Evolutionary conservation across 2,797 vertebrate genomes (phyloP), one percentile per base, ranked within the genome.

Genomic region (Sciaenops ocellatus): DNA sequence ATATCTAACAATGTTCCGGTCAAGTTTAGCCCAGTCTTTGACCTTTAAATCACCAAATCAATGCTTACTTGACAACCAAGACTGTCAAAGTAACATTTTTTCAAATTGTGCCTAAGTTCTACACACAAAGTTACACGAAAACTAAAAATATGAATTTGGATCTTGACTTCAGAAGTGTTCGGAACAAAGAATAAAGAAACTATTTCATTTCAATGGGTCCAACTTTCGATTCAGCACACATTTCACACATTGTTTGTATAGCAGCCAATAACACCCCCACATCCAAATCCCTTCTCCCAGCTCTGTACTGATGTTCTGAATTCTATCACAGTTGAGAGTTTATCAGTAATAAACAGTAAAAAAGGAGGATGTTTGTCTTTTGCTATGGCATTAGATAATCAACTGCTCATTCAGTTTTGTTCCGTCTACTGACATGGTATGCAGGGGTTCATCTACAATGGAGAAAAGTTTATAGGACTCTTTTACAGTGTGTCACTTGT

Each of bases 291-390:
- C 30, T 57, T 24, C 34, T 67, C 15, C 4, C 28, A 60, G 41
- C 60, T 78, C 22, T 24, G 67, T 38, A 18, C 3, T 46, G 38
- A 47, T 52, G 51, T 72, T 57, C 30, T 34, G 13, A 64, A 57
- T 65, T 73, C 47, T 42, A 47, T 69, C 59, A 63, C 18, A 54
- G 51, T 4, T 64, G 57, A 72, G 46, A 34, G 52, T 55, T 59
- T 54, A 54, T 60, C 48, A 60, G 28, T 60, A 47, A 67, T 54
- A 12, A 22, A 24, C 62, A 67, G 20, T 5, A 6, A 46, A 38
- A 59, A 1, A 41, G 10, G 12, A 26, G 18, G 17, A 12, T 48
- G 41, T 69, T 7, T 28, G 9, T 54, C 41, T 69, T 6, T 18
- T 34, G 28, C n/a, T 28, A 1, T 51, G 52, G 26, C 59, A 34